Evolutionary conservation across 1,140 invertebrate genomes (phyloP).

Genomic region (Vollenhovia emeryi): DNA sequence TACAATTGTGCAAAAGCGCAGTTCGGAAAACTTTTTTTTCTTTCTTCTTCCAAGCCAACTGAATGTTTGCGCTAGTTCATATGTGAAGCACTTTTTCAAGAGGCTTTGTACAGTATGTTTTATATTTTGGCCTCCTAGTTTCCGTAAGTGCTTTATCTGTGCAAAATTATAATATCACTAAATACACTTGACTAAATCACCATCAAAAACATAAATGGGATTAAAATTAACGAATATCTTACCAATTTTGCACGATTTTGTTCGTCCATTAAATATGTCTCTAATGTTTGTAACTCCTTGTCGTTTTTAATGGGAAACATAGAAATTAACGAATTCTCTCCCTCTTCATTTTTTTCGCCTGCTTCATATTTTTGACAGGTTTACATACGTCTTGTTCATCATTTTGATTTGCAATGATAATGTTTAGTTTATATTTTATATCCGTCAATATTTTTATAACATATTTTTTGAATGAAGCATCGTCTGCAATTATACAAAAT

Average conservation of each 20-base stretch:
- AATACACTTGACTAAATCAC: not conserved
- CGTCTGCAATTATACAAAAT: not conserved
- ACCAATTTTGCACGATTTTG: not conserved
- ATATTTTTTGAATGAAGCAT: not conserved
- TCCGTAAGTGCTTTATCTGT: not conserved
- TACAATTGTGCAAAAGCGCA: not conserved
- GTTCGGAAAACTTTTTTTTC: constrained; percentile 5
- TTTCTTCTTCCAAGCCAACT: constrained; percentile 9
- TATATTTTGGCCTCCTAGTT: not conserved
- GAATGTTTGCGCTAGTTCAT: not conserved
- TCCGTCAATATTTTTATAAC: not conserved
- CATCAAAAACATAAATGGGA: not conserved
- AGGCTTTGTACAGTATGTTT: not conserved
- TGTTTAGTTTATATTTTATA: constrained; percentile 6
- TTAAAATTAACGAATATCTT: not conserved
- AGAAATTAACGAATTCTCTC: not conserved
- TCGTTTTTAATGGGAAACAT: constrained; percentile 4
- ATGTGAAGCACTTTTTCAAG: not conserved
- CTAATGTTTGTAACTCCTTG: not conserved
- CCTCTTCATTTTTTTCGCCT: not conserved
- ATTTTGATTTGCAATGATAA: constrained; percentile 13
- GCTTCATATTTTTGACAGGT: not conserved
- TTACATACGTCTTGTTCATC: not conserved
- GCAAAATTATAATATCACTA: not conserved
- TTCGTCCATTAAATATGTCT: not conserved